phyloP scores from a whole-genome alignment of 1,140 invertebrate species.

The Zaprionus camerounensis region DNA sequence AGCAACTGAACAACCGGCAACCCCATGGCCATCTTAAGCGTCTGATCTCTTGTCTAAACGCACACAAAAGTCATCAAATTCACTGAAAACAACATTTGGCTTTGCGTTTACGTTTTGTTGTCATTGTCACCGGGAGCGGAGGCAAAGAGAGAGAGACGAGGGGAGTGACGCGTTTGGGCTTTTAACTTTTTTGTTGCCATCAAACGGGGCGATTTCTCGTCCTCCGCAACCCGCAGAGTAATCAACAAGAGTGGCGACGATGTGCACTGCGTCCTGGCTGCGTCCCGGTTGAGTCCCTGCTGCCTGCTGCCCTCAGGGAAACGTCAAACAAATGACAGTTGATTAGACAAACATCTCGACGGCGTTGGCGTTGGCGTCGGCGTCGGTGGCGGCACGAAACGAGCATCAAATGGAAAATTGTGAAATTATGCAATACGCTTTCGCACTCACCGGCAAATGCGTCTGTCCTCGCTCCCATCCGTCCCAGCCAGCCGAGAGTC shows the following conservation, averaged over 20 bases:
- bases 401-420: conserved; percentile 84
- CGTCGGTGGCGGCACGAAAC: conserved; percentile 60
- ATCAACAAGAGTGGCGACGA: conserved; percentile 74
- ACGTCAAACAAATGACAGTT: conserved; percentile 84
- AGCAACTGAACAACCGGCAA: conserved; percentile 34
- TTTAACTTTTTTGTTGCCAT: conserved; percentile 72
- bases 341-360: conserved; percentile 84
- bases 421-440: conserved; percentile 84
- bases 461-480: background rate
- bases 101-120: conserved; percentile 77
- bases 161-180: conserved; percentile 59
- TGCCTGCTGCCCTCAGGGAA: conserved; percentile 74
- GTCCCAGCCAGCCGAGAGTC: conserved; percentile 35
- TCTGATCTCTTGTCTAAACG: conserved; percentile 80
- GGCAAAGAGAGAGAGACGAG: background rate
- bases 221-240: conserved; percentile 60
- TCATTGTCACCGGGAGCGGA: conserved; percentile 65
- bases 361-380: conserved; percentile 48
- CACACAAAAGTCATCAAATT: conserved; percentile 83
- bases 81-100: conserved; percentile 83
- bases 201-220: background rate
- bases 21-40: conserved; percentile 81
- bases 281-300: conserved; percentile 40
- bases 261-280: conserved; percentile 59
- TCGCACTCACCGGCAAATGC: conserved; percentile 59